Evolutionary conservation across 2,888 invertebrate genomes (phyloP).

Genomic region (Callinectes sapidus): DNA sequence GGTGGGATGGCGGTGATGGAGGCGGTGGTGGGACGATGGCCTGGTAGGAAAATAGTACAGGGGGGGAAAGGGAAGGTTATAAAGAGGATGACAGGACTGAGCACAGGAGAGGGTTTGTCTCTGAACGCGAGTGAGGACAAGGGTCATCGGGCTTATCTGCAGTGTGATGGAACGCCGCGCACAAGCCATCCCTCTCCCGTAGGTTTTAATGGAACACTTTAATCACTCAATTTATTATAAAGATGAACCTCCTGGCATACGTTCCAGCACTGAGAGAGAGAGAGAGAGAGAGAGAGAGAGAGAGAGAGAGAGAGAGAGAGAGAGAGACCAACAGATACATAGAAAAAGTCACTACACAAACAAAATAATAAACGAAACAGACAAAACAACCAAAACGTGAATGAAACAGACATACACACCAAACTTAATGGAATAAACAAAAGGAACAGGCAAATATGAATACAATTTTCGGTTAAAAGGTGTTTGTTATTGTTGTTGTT

Average conservation of each 20-base stretch:
- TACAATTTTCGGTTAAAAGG: not conserved
- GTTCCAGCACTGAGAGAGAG: not conserved
- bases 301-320: conserved; percentile 37
- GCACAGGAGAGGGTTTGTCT: not conserved
- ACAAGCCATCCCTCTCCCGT: conserved; percentile 34
- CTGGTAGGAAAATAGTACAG: not conserved
- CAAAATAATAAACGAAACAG: not conserved
- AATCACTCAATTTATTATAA: conserved; percentile 43
- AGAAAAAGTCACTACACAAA: not conserved
- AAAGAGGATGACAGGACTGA: not conserved
- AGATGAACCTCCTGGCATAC: not conserved
- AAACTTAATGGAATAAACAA: not conserved
- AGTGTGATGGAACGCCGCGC: conserved; percentile 13
- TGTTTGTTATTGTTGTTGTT: conserved; percentile 38
- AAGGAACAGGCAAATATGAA: not conserved
- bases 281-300: conserved; percentile 43
- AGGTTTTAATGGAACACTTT: conserved; percentile 46
- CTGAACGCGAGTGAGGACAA: not conserved
- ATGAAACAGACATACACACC: not conserved
- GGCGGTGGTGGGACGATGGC: not conserved
- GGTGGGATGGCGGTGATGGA: conserved; percentile 17
- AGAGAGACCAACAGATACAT: too few relatives aligned
- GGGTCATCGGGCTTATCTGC: conserved; percentile 32
- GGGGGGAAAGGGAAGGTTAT: not conserved
- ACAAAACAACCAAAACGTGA: not conserved